phyloP scores from a whole-genome alignment of 2,797 vertebrate genomes.

The Poecilia picta region DNA sequence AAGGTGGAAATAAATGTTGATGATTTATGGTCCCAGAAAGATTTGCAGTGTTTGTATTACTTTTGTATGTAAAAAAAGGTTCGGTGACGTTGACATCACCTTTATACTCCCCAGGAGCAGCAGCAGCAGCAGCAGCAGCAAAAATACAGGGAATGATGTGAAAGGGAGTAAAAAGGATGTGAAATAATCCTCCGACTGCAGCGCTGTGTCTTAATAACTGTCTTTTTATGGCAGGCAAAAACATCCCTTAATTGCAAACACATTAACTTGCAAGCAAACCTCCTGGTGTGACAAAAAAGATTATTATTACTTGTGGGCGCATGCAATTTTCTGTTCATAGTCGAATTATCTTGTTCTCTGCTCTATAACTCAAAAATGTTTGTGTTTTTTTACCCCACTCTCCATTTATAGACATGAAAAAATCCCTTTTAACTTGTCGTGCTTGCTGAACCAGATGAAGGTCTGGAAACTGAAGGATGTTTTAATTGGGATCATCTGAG shows the following conservation, averaged over 20 bases:
- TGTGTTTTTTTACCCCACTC: background rate
- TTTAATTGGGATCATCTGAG: conserved; percentile 6
- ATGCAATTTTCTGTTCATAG: conserved; percentile 4
- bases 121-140: conserved; percentile 1
- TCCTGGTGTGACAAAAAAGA: conserved; percentile 28
- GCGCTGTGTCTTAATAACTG: conserved; percentile 23
- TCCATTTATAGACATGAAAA: conserved; percentile 14
- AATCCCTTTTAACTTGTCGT: conserved; percentile 10
- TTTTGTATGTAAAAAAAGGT: background rate
- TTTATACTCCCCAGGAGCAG: conserved; percentile 8
- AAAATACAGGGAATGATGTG: conserved; percentile 3
- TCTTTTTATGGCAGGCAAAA: conserved; percentile 38
- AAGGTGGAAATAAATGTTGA: conserved; percentile 79
- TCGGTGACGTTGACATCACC: background rate
- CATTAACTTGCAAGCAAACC: conserved; percentile 39
- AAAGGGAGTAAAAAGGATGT: conserved; percentile 5
- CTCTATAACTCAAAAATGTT: background rate
- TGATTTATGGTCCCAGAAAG: conserved; percentile 63
- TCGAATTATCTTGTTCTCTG: conserved; percentile 18
- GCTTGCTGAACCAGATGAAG: background rate
- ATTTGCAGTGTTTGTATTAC: background rate
- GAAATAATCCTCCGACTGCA: conserved; percentile 13
- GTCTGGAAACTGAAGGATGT: background rate
- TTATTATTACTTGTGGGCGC: conserved; percentile 16
- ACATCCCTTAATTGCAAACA: conserved; percentile 45